Evolutionary conservation across 2,888 invertebrate genomes (phyloP).

Genomic region (Limenitis camilla): DNA sequence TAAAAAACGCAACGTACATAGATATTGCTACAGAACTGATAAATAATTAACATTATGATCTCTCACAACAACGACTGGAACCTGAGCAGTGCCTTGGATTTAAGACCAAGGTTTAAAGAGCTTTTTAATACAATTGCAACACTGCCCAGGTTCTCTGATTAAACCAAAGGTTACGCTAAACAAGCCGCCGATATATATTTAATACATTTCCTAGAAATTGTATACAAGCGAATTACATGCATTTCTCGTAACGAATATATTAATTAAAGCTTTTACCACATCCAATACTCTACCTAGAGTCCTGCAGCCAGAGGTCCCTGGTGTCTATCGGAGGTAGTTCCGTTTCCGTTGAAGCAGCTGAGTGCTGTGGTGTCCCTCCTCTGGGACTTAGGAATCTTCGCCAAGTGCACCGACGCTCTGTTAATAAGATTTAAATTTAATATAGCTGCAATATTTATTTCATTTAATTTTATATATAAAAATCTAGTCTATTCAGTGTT

Average conservation of each 20-base stretch:
- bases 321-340: slow-evolving; percentile 88
- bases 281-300: slow-evolving; percentile 67
- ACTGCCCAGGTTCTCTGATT: no score
- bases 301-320: slow-evolving; percentile 87
- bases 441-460: not conserved
- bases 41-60: no score
- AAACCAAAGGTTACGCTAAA: no score
- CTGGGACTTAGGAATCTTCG: slow-evolving; percentile 76
- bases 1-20: no score
- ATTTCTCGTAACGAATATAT: not conserved
- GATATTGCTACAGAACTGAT: no score
- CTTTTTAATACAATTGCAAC: no score
- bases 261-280: not conserved
- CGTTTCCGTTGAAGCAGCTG: slow-evolving; percentile 87
- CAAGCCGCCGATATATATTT: no score
- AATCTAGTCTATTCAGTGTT: no score
- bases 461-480: not conserved
- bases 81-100: no score
- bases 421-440: not conserved
- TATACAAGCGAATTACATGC: not conserved
- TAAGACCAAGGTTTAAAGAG: no score
- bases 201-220: not conserved
- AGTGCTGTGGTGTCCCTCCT: slow-evolving; percentile 78
- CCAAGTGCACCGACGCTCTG: slow-evolving; percentile 87
- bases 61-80: no score